Conservation (phyloP, 2,113 vertebrate species). For the Myotis davidii region DNA sequence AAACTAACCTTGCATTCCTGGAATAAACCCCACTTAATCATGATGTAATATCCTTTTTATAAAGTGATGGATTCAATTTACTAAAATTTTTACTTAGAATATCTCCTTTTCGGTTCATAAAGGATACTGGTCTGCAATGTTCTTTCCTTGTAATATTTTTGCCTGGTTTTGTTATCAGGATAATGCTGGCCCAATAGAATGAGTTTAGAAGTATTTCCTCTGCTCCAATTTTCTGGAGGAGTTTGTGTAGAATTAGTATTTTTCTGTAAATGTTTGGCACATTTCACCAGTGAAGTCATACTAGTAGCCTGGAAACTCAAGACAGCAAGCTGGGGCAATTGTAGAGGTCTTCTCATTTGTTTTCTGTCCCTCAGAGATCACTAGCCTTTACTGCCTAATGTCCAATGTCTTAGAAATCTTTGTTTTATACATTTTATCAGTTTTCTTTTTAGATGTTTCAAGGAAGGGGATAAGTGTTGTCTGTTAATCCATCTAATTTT, state of each 20-base stretch:
- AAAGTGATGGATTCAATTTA: neutral
- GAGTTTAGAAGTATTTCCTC: neutral
- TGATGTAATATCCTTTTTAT: neutral
- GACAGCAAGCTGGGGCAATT: neutral
- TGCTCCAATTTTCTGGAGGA: neutral
- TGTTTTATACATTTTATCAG: neutral
- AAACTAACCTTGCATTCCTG: neutral
- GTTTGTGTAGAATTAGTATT: constrained; percentile 13
- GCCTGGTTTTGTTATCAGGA: neutral
- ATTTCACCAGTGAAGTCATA: neutral
- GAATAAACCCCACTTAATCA: constrained; percentile 9
- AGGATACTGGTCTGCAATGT: neutral
- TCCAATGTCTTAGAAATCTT: neutral
- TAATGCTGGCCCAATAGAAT: neutral
- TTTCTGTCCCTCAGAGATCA: neutral
- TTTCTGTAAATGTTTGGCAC: neutral
- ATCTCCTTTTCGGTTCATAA: neutral
- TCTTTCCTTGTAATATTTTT: neutral
- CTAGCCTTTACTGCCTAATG: neutral
- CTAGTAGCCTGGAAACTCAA: neutral
- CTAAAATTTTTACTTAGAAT: constrained; percentile 25
- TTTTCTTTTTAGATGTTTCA: neutral
- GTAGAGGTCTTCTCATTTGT: neutral
- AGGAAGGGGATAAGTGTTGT: neutral
- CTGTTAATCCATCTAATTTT: neutral